Evolutionary conservation across 2,113 vertebrate species (phyloP).

Genomic region (Ancistrus triradiatus): DNA sequence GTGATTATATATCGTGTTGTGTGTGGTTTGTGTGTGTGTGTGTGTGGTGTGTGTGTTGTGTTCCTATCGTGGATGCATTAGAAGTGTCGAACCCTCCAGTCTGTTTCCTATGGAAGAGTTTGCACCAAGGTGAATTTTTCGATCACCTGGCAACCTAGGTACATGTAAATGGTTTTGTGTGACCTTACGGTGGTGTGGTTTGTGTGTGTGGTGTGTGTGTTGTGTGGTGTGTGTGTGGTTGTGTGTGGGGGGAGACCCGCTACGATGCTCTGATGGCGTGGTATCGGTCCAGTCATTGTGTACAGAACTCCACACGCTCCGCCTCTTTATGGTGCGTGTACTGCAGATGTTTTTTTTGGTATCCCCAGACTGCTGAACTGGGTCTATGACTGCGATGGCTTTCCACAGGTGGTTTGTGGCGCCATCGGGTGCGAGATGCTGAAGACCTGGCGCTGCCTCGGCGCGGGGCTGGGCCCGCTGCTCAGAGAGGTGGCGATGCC

Average conservation of each 20-base stretch:
- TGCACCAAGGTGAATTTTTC: conserved; percentile 75
- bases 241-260: conserved; percentile 80
- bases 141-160: too few relatives aligned
- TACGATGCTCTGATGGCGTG: conserved; percentile 91
- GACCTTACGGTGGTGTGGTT: too few relatives aligned
- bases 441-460: conserved; percentile 93
- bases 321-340: conserved; percentile 87
- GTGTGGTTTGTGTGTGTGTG: background rate
- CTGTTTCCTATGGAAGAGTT: conserved; percentile 79
- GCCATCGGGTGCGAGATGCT: conserved; percentile 99
- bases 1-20: conserved; percentile 57
- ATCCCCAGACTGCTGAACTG: background rate
- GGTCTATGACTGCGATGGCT: too few relatives aligned
- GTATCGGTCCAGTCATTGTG: conserved; percentile 85
- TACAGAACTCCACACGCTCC: conserved; percentile 81
- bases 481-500: conserved; percentile 63
- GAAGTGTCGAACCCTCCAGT: conserved; percentile 79
- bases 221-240: conserved; percentile 21
- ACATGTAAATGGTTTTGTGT: too few relatives aligned
- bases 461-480: conserved; percentile 77
- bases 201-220: background rate
- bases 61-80: conserved; percentile 85
- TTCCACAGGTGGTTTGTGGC: conserved; percentile 87
- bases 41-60: background rate
- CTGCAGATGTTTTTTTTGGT: background rate